Base-by-base conservation (phyloP, 2,797 vertebrate genomes). In the Ficedula albicollis region DNA sequence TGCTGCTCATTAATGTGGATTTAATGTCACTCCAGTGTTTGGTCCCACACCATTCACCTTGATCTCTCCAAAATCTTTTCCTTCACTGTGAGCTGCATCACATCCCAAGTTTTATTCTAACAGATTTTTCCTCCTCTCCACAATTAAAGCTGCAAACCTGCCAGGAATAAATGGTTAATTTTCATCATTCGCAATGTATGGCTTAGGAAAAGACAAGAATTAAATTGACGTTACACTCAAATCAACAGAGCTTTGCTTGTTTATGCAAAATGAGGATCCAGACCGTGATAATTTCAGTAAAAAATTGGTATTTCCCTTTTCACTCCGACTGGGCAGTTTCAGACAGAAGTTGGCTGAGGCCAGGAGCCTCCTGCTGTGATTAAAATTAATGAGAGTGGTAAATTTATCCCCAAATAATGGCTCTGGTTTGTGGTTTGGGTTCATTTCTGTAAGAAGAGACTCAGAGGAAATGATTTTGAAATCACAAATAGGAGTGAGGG, bases 1-100 rank as follows among this genome's bases (percentile, higher is more conserved):
- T 89, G 92, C 92, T 96, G 89, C 93, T 96, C 89, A 32, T 88
- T 36, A 36, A 69, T 39, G 36, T 78, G 56, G 87, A 49, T 93
- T 96, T 92, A 15, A 55, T 0, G 2, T 89, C 60, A 29, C 63
- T 46, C 72, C 52, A 46, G 72, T 32, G 72, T 49, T 87, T 79
- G 78, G 67, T 78, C 92, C 86, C 82, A 74, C 32, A 90, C 44
- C 5, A 23, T 89, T 52, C 13, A 59, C 68, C 6, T 7, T 74
- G 32, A 52, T 29, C 73, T 27, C 6, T 18, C 62, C 63, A 11
- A 48, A 81, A 38, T 2, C 43, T 52, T 38, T 44, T 30, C 62
- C 79, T 29, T 84, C 63, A 6, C 69, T 62, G 46, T 15, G 54
- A 95, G 62, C 79, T 92, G 39, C 62, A 10, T n/a, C 66, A 41